Percentiles rank a stretch among this genome's conserved stretches.
Evolutionary conservation across 2,888 invertebrate species (phyloP).

Genomic region (Megaustenia siamemsis): DNA sequence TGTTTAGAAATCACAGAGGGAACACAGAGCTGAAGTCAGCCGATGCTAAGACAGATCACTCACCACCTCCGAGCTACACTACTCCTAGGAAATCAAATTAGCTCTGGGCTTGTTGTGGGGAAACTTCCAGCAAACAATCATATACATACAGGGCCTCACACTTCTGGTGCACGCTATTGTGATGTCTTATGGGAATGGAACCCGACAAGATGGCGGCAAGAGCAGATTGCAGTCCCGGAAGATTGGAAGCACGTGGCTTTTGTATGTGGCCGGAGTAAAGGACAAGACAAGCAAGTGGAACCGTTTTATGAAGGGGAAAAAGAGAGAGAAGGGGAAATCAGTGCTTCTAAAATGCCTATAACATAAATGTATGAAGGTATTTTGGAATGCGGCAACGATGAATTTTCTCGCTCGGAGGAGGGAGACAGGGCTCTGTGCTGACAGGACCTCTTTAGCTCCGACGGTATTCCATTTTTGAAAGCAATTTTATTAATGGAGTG

Average conservation of each 20-base stretch:
- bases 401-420: too few relatives aligned
- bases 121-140: constrained; percentile 50
- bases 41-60: constrained; percentile 54
- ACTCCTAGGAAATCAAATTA: constrained; percentile 55
- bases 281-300: neutral
- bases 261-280: neutral
- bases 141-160: constrained; percentile 43
- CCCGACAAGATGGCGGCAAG: neutral
- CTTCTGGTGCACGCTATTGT: constrained; percentile 33
- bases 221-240: neutral
- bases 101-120: constrained; percentile 53
- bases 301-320: too few relatives aligned
- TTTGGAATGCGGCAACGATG: too few relatives aligned
- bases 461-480: too few relatives aligned
- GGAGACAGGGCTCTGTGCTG: too few relatives aligned
- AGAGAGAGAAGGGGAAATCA: too few relatives aligned
- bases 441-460: too few relatives aligned
- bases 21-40: constrained; percentile 51
- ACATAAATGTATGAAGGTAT: too few relatives aligned
- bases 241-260: neutral
- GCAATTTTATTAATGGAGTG: too few relatives aligned
- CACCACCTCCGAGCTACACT: constrained; percentile 46
- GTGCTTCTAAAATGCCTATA: too few relatives aligned
- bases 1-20: constrained; percentile 72
- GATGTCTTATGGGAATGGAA: constrained; percentile 39